Conservation (phyloP, 1,140 invertebrate species). For the Drosophila kurseongensis region DNA sequence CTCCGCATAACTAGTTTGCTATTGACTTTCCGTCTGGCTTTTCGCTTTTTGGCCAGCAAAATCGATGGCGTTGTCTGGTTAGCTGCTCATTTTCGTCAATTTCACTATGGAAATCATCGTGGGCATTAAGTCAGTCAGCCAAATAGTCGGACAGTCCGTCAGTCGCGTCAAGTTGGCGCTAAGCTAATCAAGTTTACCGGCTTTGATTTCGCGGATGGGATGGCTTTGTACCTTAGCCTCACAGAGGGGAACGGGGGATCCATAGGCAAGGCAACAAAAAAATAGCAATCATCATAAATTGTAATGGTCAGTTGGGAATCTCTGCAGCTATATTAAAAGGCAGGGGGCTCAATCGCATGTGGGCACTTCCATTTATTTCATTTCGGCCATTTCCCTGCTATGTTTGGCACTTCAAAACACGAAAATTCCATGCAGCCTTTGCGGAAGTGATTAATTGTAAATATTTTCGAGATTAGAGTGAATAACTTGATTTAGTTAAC, state of each 20-base stretch:
- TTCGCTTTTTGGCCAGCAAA: slow-evolving; percentile 51
- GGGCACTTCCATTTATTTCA: slow-evolving; percentile 47
- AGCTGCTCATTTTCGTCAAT: slow-evolving; percentile 67
- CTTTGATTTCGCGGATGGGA: slow-evolving; percentile 22
- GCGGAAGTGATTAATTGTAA: slow-evolving; percentile 33
- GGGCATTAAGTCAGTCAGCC: slow-evolving; percentile 27
- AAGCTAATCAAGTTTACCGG: slow-evolving; percentile 76
- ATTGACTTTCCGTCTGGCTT: slow-evolving; percentile 13
- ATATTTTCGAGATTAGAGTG: slow-evolving; percentile 4
- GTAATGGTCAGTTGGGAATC: slow-evolving; percentile 72
- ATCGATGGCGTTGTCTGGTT: slow-evolving; percentile 56
- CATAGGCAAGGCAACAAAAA: slow-evolving; percentile 8
- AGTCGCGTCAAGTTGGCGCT: slow-evolving; percentile 55
- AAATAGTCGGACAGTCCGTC: slow-evolving; percentile 23
- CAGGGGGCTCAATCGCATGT: slow-evolving; percentile 38
- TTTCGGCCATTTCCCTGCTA: slow-evolving; percentile 33
- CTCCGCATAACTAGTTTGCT: slow-evolving; percentile 28
- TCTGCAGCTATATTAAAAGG: slow-evolving; percentile 38
- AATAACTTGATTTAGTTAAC: background rate
- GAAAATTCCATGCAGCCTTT: slow-evolving; percentile 17
- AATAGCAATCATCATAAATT: slow-evolving; percentile 78
- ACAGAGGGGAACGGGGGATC: slow-evolving; percentile 3
- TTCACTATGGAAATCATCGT: slow-evolving; percentile 65
- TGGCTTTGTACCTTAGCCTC: background rate
- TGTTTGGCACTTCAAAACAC: slow-evolving; percentile 44